Base-by-base conservation (phyloP, 2,797 vertebrate species). In the Catharus ustulatus region DNA sequence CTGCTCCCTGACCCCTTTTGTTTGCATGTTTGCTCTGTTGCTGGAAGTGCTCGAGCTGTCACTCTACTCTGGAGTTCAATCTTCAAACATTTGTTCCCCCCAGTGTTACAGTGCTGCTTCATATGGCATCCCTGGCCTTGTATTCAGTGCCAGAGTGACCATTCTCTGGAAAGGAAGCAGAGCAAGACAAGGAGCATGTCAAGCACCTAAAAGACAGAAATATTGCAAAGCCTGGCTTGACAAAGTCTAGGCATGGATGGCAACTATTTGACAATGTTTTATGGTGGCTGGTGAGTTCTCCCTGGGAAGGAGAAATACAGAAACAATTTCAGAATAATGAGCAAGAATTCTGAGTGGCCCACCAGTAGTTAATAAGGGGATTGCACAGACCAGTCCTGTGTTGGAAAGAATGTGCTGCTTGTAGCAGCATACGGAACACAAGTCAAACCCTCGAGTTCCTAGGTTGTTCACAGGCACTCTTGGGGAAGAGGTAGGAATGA, bases 121-220 rank as follows among this genome's bases (percentile, higher is more conserved):
- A 4, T n/a, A 16, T 0, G 0, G 13, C 12, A 52, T 71, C 9
- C 5, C 67, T 81, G 67, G n/a, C 71, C n/a, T 75, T 40, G 48
- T 8, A 30, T 68, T 84, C 59, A 63, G 27, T 89, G 54, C 76
- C 34, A 16, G 15, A 75, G 68, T 57, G 68, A 71, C 45, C 0
- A 0, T n/a, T 85, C 49, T 54, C 13, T 57, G 68, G 36, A 76
- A 71, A 74, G 54, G 46, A 57, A 67, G 29, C 32, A 36, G 30
- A 42, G 57, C 1, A 1, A 78, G 77, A 40, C 2, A 0, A 85
- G 46, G 42, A 93, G 15, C 20, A 45, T 23, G 42, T 83, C 66
- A 76, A 30, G 55, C 32, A 19, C 32, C 43, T 4, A 0, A 55
- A 45, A 88, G 27, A 84, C 16, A 88, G 19, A 78, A 54, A 63